Evolutionary conservation across 2,888 invertebrate species (phyloP), one percentile per base, ranked within the genome.

Genomic region (Lysandra bellargus): DNA sequence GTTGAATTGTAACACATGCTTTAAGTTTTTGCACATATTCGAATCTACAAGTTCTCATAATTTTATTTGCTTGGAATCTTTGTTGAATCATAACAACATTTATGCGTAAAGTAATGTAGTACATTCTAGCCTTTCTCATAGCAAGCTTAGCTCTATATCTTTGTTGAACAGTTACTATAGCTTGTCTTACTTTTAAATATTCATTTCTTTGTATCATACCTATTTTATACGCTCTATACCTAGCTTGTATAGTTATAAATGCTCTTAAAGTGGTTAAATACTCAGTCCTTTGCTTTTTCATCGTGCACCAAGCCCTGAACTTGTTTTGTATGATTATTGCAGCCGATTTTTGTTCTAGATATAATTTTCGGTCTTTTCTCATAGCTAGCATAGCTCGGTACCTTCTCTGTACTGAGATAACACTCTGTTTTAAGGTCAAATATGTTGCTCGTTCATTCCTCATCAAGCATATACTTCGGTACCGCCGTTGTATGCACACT

Each of bases 1-100:
- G 87, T 86, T 96, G 96, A 81, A 96, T 91, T 30, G 85, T 83
- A 17, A 89, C 80, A 75, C 88, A 88, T 1, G 95, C 90, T 44
- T 85, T 85, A 82, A 89, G 87, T n/a, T 88, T 84, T 37, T 84
- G 82, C 23, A 87, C 80, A 83, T 91, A 96, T 44, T 86, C 83
- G 2, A 86, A 82, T 78, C 90, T 89, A 64, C 91, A 87, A 81
- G 84, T 84, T 80, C 88, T 87, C 89, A 92, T 91, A 1, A 88
- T 82, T 40, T 88, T 82, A 69, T 85, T 85, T 14, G 92, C 90
- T 85, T 90, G 92, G 84, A 89, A 96, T 86, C 88, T 89, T 49
- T 82, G 88, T 84, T 92, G 92, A 79, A 92, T 81, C 14, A 81
- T 81, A 2, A 88, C 44, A 30, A 84, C 80, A 72, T 89, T 83